A percentile compares a stretch with the other conserved stretches of the same genome.
These are phyloP conservation scores for Pseudochirops cupreus DNA, from an alignment of 2,797 vertebrate species.

Conservation along the genomic window DNA sequence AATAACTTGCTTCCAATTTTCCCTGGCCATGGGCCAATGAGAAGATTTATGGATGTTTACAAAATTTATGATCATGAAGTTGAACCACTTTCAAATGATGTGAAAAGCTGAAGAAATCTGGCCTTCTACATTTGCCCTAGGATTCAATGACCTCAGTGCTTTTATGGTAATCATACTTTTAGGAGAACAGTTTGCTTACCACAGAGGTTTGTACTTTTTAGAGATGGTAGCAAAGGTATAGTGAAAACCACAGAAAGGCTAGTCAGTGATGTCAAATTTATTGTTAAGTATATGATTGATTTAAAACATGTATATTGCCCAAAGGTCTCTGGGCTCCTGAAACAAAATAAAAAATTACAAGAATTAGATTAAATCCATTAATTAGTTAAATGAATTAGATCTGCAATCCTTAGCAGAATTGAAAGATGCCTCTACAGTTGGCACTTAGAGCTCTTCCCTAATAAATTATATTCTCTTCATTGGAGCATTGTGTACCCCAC, in stretches of 20 bases:
- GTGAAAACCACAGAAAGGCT: background rate
- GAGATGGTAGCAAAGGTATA: background rate
- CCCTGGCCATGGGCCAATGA: slow-evolving; percentile 1
- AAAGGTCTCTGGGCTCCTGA: background rate
- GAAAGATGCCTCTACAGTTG: background rate
- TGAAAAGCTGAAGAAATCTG: slow-evolving; percentile 40
- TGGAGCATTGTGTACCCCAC: background rate
- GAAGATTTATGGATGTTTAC: background rate
- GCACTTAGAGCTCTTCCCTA: background rate
- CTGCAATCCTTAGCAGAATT: slow-evolving; percentile 13
- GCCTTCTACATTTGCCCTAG: background rate
- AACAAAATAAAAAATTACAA: background rate
- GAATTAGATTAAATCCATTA: slow-evolving; percentile 36
- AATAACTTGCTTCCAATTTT: slow-evolving; percentile 33
- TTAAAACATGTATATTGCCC: background rate
- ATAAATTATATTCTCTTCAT: background rate
- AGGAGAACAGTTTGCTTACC: background rate
- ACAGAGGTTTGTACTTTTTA: background rate
- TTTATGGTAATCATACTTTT: slow-evolving; percentile 15
- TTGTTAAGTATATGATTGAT: background rate
- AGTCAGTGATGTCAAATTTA: background rate
- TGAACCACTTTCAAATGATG: slow-evolving; percentile 28
- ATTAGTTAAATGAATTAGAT: slow-evolving; percentile 49
- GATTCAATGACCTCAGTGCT: slow-evolving; percentile 19
- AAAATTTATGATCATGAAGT: slow-evolving; percentile 20